Base-by-base conservation (phyloP, 2,113 vertebrate species). In the Okapia johnstoni region DNA sequence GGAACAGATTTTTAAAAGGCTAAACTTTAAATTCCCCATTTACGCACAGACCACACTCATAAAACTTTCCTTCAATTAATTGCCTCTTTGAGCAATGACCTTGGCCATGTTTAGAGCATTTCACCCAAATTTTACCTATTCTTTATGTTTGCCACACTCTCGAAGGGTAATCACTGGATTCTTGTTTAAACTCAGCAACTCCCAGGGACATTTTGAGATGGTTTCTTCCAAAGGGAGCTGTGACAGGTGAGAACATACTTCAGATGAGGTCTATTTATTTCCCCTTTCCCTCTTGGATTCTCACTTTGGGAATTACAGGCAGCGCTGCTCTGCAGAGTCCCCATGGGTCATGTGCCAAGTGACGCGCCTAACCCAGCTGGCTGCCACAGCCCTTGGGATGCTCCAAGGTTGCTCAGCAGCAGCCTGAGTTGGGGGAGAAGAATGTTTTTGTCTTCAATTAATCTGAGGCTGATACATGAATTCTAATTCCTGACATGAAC, bases 361-460 rank as follows among this genome's bases (percentile, higher is more conserved):
- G 83, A 84, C 7, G 5, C 15, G 13, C 70, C 57, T 91, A 11
- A 70, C 57, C 88, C 79, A 92, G 80, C 87, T 89, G 92, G 92
- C 55, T 2, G 2, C 55, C 50, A 40, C 70, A n/a, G 66, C 97
- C 96, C 96, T 92, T 36, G 97, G 97, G 94, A 96, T 40, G 58
- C 43, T 66, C 14, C 2, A 25, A 95, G 60, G 93, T 97, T 97
- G 98, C 98, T 98, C 97, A 97, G 98, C 96, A 98, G 97, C 96
- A 97, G 97, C 97, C 98, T 33, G 94, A 76, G 79, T 16, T 55
- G 70, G 10, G 57, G 57, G 43, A 79, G 50, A 94, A 81, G 21
- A 0, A 11, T 11, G 4, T 25, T 36, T 52, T 66, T n/a, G 4
- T 28, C 54, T 87, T 46, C 73, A 77, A 17, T 93, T 90, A 84